Percentiles rank a stretch among this genome's conserved stretches.
Evolutionary conservation across 2,888 invertebrate genomes (phyloP).

Genomic region (Xylota segnis): DNA sequence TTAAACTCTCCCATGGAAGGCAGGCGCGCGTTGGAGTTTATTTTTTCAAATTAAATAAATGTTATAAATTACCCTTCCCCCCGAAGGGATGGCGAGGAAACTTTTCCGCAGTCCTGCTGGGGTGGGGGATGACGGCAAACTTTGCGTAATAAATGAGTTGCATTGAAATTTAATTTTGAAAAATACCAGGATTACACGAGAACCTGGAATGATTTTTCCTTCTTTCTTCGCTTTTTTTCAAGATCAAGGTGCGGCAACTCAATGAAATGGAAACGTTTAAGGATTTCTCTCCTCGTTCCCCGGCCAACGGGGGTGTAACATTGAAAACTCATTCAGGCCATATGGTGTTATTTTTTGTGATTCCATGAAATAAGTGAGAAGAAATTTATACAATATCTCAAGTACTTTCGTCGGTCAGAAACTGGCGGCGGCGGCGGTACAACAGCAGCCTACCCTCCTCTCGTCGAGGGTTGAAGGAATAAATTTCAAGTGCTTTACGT

Average conservation of each 20-base stretch:
- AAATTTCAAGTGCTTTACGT: slow-evolving; percentile 74
- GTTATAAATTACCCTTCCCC: slow-evolving; percentile 60
- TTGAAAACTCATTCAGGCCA: slow-evolving; percentile 75
- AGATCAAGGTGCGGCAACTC: slow-evolving; percentile 47
- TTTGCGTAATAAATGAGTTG: slow-evolving; percentile 55
- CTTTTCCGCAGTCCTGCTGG: background rate
- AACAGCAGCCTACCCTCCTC: slow-evolving; percentile 17
- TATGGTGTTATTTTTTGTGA: slow-evolving; percentile 73
- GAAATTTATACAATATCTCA: slow-evolving; percentile 48
- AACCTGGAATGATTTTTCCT: background rate
- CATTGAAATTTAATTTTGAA: slow-evolving; percentile 60
- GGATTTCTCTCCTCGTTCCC: slow-evolving; percentile 11
- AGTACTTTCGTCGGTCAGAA: slow-evolving; percentile 64
- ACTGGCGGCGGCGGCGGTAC: no score
- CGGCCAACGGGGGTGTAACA: slow-evolving; percentile 15
- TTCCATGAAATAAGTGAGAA: slow-evolving; percentile 53
- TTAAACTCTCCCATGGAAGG: slow-evolving; percentile 53
- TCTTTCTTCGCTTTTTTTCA: slow-evolving; percentile 8
- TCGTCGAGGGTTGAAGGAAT: slow-evolving; percentile 33
- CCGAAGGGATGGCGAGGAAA: slow-evolving; percentile 17
- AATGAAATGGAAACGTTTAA: slow-evolving; percentile 64
- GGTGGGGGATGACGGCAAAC: slow-evolving; percentile 3
- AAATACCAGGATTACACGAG: slow-evolving; percentile 17
- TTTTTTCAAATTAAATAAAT: slow-evolving; percentile 71
- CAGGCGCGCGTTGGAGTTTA: slow-evolving; percentile 16